Evolutionary conservation across 2,113 vertebrate species (phyloP), one percentile per base, ranked within the genome.

Genomic region (Platysternon megacephalum): DNA sequence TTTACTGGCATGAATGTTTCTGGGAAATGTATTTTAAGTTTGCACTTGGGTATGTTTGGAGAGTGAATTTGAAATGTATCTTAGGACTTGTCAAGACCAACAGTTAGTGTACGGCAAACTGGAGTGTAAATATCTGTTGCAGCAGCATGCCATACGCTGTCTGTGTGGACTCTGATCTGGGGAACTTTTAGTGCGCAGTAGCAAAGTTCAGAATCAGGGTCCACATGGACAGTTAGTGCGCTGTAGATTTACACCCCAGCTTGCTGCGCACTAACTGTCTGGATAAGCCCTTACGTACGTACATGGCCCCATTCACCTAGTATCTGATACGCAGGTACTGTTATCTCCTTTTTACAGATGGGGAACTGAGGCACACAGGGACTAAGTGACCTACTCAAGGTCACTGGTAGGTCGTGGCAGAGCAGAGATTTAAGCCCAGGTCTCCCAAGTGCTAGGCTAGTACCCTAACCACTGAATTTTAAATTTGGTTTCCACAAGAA

Each of bases 401-500:
- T 74, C 39, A 74, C 11, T 5, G 26, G 61, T 22, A 39, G 10
- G 5, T 32, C 21, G 51, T 8, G 42, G 51, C 81, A 91, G 58
- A 0, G 0, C 1, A 88, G 5, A 88, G 21, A 13, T 4, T 81
- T 32, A 9, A 29, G n/a, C 29, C 5, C 7, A 19, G 61, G 11
- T 35, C 56, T 86, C 56, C 26, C 12, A 58, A 86, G 49, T 83
- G 22, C 17, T 68, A 94, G 58, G 7, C 26, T 42, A 88, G 79
- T 48, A 48, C 11, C 39, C 55, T 55, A 72, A 82, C 51, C 56
- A 29, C 35, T 65, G 10, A 24, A 2, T 39, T 79, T 83, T 49
- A 49, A 17, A 81, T 46, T 21, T 79, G 10, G 24, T 93, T 81
- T 56, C 42, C 39, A 24, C 1, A n/a, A 13, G 42, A 65, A n/a